These are phyloP conservation scores for Andricus quercusramuli DNA, from an alignment of 2,888 invertebrate species.

Conservation along the genomic window DNA sequence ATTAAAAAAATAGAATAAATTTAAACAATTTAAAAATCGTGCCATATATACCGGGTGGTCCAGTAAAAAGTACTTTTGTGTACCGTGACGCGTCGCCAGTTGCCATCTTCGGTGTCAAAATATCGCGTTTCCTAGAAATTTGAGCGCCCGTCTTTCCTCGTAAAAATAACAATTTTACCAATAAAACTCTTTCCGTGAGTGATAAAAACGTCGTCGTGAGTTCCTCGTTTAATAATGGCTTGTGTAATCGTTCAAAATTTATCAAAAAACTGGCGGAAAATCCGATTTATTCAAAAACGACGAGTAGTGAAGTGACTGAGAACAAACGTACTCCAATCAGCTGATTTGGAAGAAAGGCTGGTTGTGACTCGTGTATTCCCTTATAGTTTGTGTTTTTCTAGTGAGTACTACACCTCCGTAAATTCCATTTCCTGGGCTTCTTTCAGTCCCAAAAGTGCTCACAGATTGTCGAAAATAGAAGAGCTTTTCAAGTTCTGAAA, in stretches of 20 bases:
- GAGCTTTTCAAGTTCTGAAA: neutral
- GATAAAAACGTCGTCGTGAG: neutral
- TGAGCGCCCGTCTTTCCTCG: constrained; percentile 5
- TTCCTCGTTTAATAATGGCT: neutral
- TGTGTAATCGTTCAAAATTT: neutral
- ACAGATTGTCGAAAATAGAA: neutral
- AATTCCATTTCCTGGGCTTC: neutral
- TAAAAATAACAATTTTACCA: constrained; percentile 4
- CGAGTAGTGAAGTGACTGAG: constrained; percentile 30
- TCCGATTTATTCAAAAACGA: constrained; percentile 33
- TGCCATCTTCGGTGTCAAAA: constrained; percentile 42
- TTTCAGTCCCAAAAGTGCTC: neutral
- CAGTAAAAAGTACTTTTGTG: constrained; percentile 65
- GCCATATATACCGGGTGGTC: constrained; percentile 63
- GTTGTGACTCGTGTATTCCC: constrained; percentile 37
- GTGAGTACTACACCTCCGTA: neutral
- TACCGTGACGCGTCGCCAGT: constrained; percentile 57
- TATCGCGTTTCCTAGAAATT: constrained; percentile 2
- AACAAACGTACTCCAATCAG: constrained; percentile 51
- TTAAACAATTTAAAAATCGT: neutral
- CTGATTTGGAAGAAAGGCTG: constrained; percentile 55
- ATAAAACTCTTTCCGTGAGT: neutral
- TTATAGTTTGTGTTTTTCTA: constrained; percentile 5
- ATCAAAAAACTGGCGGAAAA: neutral
- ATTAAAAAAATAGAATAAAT: neutral